Evolutionary conservation across 2,888 invertebrate species (phyloP), one percentile per base, ranked within the genome.

Genomic region (Drosophila acutilabella): DNA sequence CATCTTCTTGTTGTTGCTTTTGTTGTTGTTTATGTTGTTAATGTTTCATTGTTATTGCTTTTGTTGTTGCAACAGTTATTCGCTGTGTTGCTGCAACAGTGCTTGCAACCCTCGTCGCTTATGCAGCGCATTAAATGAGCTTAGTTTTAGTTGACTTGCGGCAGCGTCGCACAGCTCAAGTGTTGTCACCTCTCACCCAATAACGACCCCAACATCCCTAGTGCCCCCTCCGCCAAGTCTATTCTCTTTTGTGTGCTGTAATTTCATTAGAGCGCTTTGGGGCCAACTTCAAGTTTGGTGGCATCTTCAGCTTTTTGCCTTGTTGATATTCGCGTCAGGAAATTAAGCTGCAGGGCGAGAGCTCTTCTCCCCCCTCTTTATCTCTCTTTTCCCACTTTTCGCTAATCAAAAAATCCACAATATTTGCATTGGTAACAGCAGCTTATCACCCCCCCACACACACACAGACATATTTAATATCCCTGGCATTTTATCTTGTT

Each of bases 71-170:
- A 59, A 51, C 61, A 60, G 71, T 64, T 64, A 64, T 64, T 71
- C 72, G 64, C 64, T 38, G 69, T 71, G 18, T 42, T 75, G 77
- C 36, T 57, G 68, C 52, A 47, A 40, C 44, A 18, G 14, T 53
- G 18, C 40, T 36, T 26, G 48, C 36, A 36, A 50, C 16, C 26
- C 47, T 20, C 14, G 70, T 67, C 82, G 89, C 74, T 88, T 82
- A 80, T 88, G 81, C 87, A 76, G 70, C 81, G 88, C 74, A 85
- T 85, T 85, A 85, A 85, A 83, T 74, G 79, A 87, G 88, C 89
- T 85, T 85, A 85, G 85, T 83, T 87, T 83, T 87, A 83, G 87
- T 83, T 85, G 85, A 85, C 85, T 89, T 85, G 60, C 88, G 73
- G 23, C 52, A 20, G 30, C 8, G 20, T n/a, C 61, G 71, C 77